These are phyloP conservation scores for Phyllotreta cruciferae DNA, from an alignment of 2,888 invertebrate species.

Conservation along the genomic window DNA sequence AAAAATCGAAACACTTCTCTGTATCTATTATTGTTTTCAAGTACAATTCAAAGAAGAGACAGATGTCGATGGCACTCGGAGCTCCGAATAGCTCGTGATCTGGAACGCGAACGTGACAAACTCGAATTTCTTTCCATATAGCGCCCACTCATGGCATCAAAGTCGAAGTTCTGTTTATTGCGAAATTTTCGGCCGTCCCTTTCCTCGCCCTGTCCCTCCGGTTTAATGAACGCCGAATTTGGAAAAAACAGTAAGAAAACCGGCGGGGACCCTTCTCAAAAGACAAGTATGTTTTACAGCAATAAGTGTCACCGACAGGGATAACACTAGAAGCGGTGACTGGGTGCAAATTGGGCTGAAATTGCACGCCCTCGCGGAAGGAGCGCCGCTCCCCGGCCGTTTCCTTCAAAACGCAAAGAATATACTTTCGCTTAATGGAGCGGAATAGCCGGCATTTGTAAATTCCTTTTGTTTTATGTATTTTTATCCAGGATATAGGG, in stretches of 20 bases:
- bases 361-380: conserved; percentile 20
- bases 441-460: conserved; percentile 16
- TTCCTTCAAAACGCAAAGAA: conserved; percentile 19
- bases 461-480: conserved; percentile 19
- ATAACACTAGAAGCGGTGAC: conserved; percentile 17
- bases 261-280: conserved; percentile 4
- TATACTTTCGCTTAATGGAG: conserved; percentile 17
- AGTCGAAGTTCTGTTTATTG: conserved; percentile 10
- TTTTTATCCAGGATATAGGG: conserved; percentile 1
- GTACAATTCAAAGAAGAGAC: too few species aligned
- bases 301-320: conserved; percentile 27
- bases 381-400: conserved; percentile 2
- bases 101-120: conserved; percentile 11
- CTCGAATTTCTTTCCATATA: conserved; percentile 11
- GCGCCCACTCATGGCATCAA: neutral
- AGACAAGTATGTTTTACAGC: conserved; percentile 17
- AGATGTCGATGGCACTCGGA: neutral
- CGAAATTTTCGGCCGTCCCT: conserved; percentile 5
- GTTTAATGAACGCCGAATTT: conserved; percentile 20
- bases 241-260: conserved; percentile 16
- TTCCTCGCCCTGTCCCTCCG: neutral
- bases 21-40: too few species aligned
- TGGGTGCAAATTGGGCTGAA: conserved; percentile 22
- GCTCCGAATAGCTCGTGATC: neutral
- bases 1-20: too few species aligned